A percentile compares a stretch with the other conserved stretches of the same genome.
These are phyloP conservation scores for Tromatobia lineatoria DNA, from an alignment of 2,888 invertebrate species.

Conservation along the genomic window DNA sequence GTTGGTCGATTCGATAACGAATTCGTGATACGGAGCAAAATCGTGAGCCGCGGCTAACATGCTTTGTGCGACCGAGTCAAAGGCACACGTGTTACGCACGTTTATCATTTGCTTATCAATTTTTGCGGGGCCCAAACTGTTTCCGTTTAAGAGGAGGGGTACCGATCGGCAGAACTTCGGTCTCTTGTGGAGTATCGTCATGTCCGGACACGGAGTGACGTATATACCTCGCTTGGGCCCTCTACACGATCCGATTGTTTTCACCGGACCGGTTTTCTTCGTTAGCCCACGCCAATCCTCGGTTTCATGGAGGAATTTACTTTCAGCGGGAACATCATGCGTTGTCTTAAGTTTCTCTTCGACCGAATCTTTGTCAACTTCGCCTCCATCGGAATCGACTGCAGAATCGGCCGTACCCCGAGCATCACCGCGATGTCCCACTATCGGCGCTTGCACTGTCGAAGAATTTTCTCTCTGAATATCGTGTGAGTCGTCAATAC, in stretches of 20 bases:
- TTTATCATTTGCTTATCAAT: slow-evolving; percentile 28
- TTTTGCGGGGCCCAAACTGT: slow-evolving; percentile 40
- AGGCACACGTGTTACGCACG: slow-evolving; percentile 56
- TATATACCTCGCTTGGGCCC: neutral
- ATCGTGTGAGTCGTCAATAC: slow-evolving; percentile 13
- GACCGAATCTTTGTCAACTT: slow-evolving; percentile 7
- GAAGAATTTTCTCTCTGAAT: slow-evolving; percentile 12
- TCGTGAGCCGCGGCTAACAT: slow-evolving; percentile 51
- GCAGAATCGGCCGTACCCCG: neutral
- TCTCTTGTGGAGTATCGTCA: neutral
- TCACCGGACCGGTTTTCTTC: slow-evolving; percentile 29
- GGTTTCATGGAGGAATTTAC: slow-evolving; percentile 36
- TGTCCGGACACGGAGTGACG: slow-evolving; percentile 1
- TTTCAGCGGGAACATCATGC: slow-evolving; percentile 4
- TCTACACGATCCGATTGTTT: neutral
- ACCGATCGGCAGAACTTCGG: slow-evolving; percentile 35
- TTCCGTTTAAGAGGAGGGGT: slow-evolving; percentile 51
- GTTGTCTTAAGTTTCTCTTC: neutral
- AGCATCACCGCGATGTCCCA: neutral
- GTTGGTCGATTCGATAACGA: slow-evolving; percentile 26
- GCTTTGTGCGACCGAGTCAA: slow-evolving; percentile 40
- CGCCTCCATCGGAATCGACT: neutral
- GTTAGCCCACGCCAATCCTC: slow-evolving; percentile 49
- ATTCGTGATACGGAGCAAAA: slow-evolving; percentile 41
- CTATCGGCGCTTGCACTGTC: slow-evolving; percentile 1